phyloP scores from a whole-genome alignment of 2,113 vertebrate genomes.

The Crotalus horridus region DNA sequence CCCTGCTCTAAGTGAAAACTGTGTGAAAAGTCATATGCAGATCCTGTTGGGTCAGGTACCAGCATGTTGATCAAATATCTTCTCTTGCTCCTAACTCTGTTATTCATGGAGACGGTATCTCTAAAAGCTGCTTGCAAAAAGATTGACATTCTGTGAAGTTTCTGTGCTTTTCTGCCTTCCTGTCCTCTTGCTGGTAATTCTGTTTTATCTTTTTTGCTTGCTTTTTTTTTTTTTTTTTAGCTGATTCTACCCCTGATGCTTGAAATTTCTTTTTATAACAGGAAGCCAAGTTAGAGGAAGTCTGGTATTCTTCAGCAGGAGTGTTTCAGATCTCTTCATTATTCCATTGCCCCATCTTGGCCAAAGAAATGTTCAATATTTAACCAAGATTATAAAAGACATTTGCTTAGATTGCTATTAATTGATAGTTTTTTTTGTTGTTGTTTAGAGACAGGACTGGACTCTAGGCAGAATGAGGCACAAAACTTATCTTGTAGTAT shows the following conservation, averaged over 20 bases:
- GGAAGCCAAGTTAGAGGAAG: neutral
- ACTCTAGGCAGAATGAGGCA: neutral
- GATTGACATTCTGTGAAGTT: neutral
- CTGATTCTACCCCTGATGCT: neutral
- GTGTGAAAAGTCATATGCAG: neutral
- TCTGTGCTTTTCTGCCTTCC: neutral
- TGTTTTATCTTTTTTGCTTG: neutral
- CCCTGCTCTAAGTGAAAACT: neutral
- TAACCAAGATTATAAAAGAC: neutral
- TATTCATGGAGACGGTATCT: neutral
- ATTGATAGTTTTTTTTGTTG: neutral
- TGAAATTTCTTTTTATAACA: neutral
- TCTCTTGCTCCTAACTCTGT: neutral
- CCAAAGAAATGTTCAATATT: neutral
- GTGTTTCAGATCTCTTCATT: neutral
- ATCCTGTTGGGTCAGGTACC: neutral
- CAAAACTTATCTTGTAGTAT: neutral
- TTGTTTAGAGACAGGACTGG: neutral
- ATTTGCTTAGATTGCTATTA: neutral
- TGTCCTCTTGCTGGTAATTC: neutral
- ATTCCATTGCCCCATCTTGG: neutral
- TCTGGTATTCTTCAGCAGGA: neutral
- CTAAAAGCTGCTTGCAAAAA: neutral
- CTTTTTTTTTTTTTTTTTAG: neutral
- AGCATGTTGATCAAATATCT: neutral